These are phyloP conservation scores for Hydropsyche betteni DNA, from an alignment of 2,888 invertebrate species.

Conservation along the genomic window DNA sequence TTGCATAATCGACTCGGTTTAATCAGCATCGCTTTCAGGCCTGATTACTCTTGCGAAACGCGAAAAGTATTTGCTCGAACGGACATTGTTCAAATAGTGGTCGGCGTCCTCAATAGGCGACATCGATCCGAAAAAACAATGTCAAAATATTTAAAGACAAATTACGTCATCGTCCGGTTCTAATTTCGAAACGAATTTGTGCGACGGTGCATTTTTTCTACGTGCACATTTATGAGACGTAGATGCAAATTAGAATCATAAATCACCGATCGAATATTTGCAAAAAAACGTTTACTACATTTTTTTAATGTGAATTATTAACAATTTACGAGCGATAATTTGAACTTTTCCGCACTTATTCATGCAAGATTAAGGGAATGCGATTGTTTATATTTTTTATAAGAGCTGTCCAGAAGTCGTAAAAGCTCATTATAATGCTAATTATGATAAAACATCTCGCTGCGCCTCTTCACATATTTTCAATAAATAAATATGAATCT, in stretches of 20 bases:
- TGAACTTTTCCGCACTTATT: background rate
- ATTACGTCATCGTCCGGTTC: constrained; percentile 18
- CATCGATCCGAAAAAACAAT: too few species aligned
- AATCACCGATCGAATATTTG: background rate
- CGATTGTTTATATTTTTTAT: background rate
- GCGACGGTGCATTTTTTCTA: background rate
- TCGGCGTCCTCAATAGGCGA: constrained; percentile 20
- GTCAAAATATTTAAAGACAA: too few species aligned
- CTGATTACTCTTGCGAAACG: constrained; percentile 21
- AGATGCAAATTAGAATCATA: background rate
- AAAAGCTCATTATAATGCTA: constrained; percentile 10
- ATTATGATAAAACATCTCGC: constrained; percentile 1
- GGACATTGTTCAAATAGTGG: constrained; percentile 21
- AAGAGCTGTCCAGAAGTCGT: constrained; percentile 14
- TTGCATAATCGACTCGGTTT: constrained; percentile 7
- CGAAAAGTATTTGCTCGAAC: constrained; percentile 9
- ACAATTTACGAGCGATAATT: background rate
- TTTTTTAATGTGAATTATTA: background rate
- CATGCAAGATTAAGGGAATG: background rate
- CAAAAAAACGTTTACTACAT: background rate
- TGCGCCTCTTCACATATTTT: too few species aligned
- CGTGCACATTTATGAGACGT: background rate
- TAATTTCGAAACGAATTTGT: background rate
- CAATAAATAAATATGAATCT: too few species aligned
- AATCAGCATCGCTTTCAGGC: constrained; percentile 22